Percentiles rank a stretch among this genome's conserved stretches.
phyloP scores from a whole-genome alignment of 2,113 vertebrate species.

The Bos javanicus region DNA sequence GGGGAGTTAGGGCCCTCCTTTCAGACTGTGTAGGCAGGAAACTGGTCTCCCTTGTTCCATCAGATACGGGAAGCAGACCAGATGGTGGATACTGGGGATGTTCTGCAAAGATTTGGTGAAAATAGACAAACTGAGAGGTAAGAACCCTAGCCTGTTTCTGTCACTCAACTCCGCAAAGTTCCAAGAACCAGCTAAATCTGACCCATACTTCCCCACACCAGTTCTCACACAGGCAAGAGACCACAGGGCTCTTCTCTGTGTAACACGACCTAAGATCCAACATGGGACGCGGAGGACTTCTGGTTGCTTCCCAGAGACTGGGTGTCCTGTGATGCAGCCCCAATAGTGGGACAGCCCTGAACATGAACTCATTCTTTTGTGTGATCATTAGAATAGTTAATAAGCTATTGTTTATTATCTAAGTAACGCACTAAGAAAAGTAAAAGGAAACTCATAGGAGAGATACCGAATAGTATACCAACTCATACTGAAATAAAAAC shows the following conservation, averaged over 20 bases:
- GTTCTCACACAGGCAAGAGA: not conserved
- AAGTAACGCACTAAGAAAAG: not conserved
- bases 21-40: not conserved
- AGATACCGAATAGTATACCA: constrained; percentile 50
- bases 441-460: constrained; percentile 37
- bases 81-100: fast-evolving
- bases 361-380: fast-evolving
- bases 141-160: not conserved
- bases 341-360: too few relatives aligned
- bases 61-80: not conserved
- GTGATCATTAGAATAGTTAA: not conserved
- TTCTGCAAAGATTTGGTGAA: not conserved
- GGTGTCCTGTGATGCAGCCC: not conserved
- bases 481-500: not conserved
- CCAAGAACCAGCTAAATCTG: not conserved
- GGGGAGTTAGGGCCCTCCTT: not conserved
- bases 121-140: not conserved
- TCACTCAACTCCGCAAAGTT: not conserved
- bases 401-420: constrained; percentile 34
- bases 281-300: not conserved
- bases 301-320: not conserved
- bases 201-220: not conserved
- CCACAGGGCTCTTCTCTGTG: not conserved
- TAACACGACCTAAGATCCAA: too few relatives aligned
- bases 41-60: not conserved